Evolutionary conservation across 2,888 invertebrate species (phyloP).

Genomic region (Morpho helenor): DNA sequence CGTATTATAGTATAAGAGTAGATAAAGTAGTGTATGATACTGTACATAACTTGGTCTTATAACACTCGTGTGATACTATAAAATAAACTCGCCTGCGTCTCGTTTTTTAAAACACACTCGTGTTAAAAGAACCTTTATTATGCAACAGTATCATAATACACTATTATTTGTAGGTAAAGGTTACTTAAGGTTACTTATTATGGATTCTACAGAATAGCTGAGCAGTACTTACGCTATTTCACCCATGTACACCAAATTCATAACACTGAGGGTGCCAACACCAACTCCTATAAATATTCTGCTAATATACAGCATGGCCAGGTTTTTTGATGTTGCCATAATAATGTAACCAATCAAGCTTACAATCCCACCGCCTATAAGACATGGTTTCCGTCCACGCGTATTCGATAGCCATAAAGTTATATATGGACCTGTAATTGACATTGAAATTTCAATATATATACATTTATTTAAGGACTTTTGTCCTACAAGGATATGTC

Average conservation of each 20-base stretch:
- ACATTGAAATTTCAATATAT: no score
- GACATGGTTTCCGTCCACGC: constrained; percentile 25
- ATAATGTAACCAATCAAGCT: constrained; percentile 11
- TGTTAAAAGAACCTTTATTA: no score
- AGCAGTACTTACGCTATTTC: constrained; percentile 40
- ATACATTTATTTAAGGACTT: no score
- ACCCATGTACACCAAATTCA: constrained; percentile 39
- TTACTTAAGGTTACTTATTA: not conserved
- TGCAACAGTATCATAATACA: no score
- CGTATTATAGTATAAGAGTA: no score
- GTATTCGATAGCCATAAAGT: constrained; percentile 24
- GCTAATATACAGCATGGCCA: constrained; percentile 31
- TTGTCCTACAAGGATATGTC: no score
- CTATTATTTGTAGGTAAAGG: no score
- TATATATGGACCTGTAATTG: constrained; percentile 22
- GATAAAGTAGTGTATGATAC: no score
- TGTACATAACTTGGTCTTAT: no score
- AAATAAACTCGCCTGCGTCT: no score
- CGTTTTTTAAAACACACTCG: no score
- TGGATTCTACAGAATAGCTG: not conserved
- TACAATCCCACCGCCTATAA: constrained; percentile 11
- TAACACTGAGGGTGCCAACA: constrained; percentile 30
- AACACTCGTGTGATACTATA: no score
- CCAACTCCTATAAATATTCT: constrained; percentile 34
- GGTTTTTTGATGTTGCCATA: constrained; percentile 21